Base-by-base conservation (phyloP, 2,797 vertebrate genomes). In the Oryzias dopingdopingensis region DNA sequence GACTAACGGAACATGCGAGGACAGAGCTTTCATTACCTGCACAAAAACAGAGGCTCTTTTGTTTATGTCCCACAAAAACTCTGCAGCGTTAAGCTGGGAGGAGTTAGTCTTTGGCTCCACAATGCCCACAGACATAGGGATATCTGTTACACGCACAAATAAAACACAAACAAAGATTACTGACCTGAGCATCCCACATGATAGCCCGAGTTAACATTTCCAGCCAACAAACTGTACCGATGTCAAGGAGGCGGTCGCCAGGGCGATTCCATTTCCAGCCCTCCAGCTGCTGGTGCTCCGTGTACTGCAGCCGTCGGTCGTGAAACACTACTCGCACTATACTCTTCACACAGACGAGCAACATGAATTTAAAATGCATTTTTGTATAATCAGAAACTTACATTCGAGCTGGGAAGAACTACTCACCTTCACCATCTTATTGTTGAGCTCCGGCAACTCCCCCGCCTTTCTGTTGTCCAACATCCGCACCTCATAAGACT, bases 401-500 rank as follows among this genome's bases (percentile, higher is more conserved):
- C 41, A 22, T 12, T 62, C 48, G 16, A 46, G 54, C 49, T 52
- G 29, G 54, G 23, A 62, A 0, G n/a, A 26, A 42, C 18, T 12
- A 49, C 91, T 90, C 86, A 98, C 96, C 95, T 98, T 98, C 79
- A 98, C 95, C 88, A 95, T 88, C 76, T 95, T 96, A 67, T 94
- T 96, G 89, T 84, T 95, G 73, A 97, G 89, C 77, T 97, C 96
- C 14, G 95, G 94, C 74, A 96, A 86, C 87, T 98, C 96, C 61
- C 86, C 96, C 70, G 92, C 81, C 81, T 96, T 96, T 74, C 96
- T 91, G 90, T 98, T 98, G 91, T 98, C 96, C 73, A 98, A 91
- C 93, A 98, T 91, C 65, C 96, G 93, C 79, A 98, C 94, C 91
- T 98, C 96, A 1, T 98, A 98, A 87, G 96, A 98, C 88, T 98